Base-by-base conservation (phyloP, 2,888 invertebrate genomes). In the Agrochola circellaris region DNA sequence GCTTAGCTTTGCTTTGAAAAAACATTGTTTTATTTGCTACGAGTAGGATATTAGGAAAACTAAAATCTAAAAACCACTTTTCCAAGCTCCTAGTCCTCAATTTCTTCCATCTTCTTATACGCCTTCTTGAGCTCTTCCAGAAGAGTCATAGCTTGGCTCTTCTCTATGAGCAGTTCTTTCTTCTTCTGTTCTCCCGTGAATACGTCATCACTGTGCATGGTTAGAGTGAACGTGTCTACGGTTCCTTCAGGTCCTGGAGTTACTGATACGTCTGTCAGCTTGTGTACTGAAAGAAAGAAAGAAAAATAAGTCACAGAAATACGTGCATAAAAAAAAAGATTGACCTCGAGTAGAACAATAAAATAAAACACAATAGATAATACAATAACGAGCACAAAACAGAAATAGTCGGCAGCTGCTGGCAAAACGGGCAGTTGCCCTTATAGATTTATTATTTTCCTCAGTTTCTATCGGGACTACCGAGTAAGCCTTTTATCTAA, bases 111-210 rank as follows among this genome's bases (percentile, higher is more conserved):
- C 79, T 92, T 95, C 64, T 90, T 85, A 68, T 94, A 92, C 0
- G 93, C 96, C 13, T 84, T 92, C 86, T 93, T 95, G 42, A 96
- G 85, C 76, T 96, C 94, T 20, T 90, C 87, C 0, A 96, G 83
- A 69, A 96, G 84, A 1, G 83, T 80, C 60, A 88, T 89, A 0
- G 92, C 93, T 70, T 93, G 93, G 0, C 89, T 83, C 77, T 91
- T 94, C 54, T 95, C 95, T 7, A 96, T 88, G n/a, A 96, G 88
- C 0, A 96, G 73, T 17, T 95, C 94, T 3, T 83, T 87, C 56
- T 90, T 91, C 30, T 83, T 90, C 79, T 93, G 93, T 45, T 93
- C 94, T 3, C 95, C 95, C 0, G 93, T 91, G 71, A 94, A 92
- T 3, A 90, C 92, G 67, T 95, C 93, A 20, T 95, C 93, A 0